phyloP scores from a whole-genome alignment of 2,888 invertebrate species.

The Merodon equestris region DNA sequence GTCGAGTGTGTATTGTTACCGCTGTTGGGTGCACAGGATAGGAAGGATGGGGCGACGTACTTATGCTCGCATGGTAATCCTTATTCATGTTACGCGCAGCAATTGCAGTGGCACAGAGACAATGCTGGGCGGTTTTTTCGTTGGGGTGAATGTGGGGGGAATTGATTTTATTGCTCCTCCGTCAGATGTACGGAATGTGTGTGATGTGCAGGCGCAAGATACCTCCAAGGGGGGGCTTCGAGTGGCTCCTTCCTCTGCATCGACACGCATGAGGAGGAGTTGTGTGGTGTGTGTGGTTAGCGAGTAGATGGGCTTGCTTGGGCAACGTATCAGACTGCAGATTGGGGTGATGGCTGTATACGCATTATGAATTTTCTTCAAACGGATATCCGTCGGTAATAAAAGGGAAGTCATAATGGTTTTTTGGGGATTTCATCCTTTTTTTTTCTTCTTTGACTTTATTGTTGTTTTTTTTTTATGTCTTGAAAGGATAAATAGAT shows the following conservation, averaged over 20 bases:
- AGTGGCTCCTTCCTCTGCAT: conserved; percentile 17
- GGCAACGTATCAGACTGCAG: conserved; percentile 37
- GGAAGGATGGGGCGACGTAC: neutral
- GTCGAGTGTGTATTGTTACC: conserved; percentile 56
- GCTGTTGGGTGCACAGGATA: conserved; percentile 24
- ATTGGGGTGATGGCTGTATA: conserved; percentile 41
- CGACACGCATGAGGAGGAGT: conserved; percentile 27
- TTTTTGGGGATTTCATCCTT: conserved; percentile 29
- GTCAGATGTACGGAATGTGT: conserved; percentile 53
- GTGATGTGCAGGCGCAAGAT: conserved; percentile 46
- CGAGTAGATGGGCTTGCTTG: too few relatives aligned
- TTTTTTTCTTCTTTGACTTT: too few relatives aligned
- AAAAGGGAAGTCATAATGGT: conserved; percentile 49
- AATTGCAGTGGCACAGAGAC: conserved; percentile 27
- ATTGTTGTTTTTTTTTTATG: conserved; percentile 4
- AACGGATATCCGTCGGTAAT: conserved; percentile 58
- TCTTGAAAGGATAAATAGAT: conserved; percentile 5
- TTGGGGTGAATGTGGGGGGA: too few relatives aligned
- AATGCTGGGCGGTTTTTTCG: neutral
- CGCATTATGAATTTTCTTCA: conserved; percentile 59
- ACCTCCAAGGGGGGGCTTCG: conserved; percentile 29
- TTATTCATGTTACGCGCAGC: conserved; percentile 51
- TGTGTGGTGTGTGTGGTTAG: conserved; percentile 12
- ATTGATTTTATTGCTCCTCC: conserved; percentile 39
- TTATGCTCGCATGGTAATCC: conserved; percentile 48